These are phyloP conservation scores for Choloepus hoffmanni DNA, from an alignment of 2,113 vertebrate species.

Conservation along the genomic window DNA sequence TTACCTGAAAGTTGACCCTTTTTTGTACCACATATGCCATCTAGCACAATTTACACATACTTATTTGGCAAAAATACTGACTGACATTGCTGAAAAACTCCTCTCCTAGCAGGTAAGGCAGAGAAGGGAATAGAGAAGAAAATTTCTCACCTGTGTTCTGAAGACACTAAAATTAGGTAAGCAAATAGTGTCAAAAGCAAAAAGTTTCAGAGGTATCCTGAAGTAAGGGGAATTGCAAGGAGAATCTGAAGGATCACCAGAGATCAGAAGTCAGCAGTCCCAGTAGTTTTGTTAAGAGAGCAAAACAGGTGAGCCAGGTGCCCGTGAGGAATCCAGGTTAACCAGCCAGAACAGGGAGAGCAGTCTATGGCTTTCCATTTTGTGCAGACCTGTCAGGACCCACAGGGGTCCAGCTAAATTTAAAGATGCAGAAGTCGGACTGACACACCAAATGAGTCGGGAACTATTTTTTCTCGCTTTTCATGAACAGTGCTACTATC, in stretches of 20 bases:
- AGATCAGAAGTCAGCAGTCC: neutral
- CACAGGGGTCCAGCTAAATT: neutral
- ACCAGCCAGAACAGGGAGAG: neutral
- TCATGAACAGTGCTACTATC: neutral
- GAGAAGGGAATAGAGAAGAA: neutral
- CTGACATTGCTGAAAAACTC: neutral
- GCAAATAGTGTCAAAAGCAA: neutral
- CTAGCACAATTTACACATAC: neutral
- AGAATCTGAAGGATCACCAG: neutral
- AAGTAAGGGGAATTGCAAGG: neutral
- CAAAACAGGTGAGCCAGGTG: neutral
- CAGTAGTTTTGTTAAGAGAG: neutral
- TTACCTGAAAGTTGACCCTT: neutral
- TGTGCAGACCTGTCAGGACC: neutral
- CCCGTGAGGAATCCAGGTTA: neutral
- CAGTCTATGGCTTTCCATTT: neutral
- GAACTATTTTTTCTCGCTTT: neutral
- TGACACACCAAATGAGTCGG: neutral
- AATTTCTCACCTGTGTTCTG: neutral
- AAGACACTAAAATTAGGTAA: conserved; percentile 18
- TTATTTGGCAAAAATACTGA: conserved; percentile 15
- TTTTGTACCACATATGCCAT: neutral
- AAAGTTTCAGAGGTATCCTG: neutral
- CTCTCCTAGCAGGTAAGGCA: neutral
- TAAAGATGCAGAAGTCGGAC: neutral